Conservation (phyloP, 2,888 invertebrate species). For the Coelogynopora nodosa region DNA sequence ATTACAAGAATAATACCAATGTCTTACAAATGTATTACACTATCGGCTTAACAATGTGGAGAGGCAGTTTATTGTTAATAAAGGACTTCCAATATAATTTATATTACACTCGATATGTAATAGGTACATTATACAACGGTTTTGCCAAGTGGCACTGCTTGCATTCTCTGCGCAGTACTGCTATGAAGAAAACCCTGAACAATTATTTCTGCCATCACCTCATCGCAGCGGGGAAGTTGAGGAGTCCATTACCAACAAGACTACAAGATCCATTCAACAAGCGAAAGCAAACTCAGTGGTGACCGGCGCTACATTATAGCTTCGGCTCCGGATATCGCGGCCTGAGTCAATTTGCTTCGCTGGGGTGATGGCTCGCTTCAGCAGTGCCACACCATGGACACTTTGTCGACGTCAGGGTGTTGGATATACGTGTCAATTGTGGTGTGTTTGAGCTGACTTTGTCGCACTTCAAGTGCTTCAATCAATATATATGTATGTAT, state of each 20-base stretch:
- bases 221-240: not conserved
- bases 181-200: not conserved
- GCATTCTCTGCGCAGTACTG: not conserved
- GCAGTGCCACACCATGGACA: no score
- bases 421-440: no score
- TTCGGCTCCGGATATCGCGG: no score
- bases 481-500: no score
- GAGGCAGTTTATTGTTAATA: not conserved
- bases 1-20: slow-evolving; percentile 29
- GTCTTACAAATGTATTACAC: slow-evolving; percentile 18
- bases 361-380: no score
- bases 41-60: not conserved
- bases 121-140: not conserved
- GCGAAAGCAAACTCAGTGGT: not conserved
- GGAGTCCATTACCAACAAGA: not conserved
- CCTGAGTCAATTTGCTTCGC: no score
- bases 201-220: not conserved
- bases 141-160: not conserved
- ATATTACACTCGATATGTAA: not conserved
- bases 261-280: not conserved
- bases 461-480: no score
- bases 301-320: no score
- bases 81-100: no score
- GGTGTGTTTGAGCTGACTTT: no score
- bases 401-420: no score